Evolutionary conservation across 2,113 vertebrate genomes (phyloP).

Genomic region (Phodopus roborovskii): DNA sequence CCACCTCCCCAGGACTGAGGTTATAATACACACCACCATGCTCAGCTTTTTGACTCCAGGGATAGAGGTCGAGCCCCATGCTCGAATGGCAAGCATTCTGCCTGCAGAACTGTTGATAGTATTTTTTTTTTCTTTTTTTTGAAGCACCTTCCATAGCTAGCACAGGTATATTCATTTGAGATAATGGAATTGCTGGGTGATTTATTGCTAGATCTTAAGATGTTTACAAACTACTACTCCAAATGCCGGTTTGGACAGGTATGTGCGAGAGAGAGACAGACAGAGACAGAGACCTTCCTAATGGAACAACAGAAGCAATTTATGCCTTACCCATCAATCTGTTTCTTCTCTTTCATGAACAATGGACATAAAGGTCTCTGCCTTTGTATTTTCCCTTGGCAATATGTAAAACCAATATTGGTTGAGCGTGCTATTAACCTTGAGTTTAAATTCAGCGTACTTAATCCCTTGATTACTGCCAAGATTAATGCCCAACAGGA

Average conservation of each 20-base stretch:
- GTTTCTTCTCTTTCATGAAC: slow-evolving; percentile 72
- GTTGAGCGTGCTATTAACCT: slow-evolving; percentile 86
- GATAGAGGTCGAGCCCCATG: background rate
- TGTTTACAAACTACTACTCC: slow-evolving; percentile 61
- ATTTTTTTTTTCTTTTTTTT: no score
- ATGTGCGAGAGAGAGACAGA: background rate
- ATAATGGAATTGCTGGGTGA: slow-evolving; percentile 48
- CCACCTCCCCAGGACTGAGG: background rate
- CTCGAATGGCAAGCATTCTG: background rate
- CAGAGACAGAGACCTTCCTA: slow-evolving; percentile 4
- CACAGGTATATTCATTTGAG: background rate
- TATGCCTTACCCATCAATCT: slow-evolving; percentile 68
- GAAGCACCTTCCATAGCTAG: background rate
- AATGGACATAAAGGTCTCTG: slow-evolving; percentile 73
- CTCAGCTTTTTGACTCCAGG: background rate
- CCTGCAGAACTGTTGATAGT: background rate
- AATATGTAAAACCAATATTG: slow-evolving; percentile 87
- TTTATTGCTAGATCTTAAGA: slow-evolving; percentile 33
- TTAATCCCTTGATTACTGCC: slow-evolving; percentile 88
- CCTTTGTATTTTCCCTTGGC: slow-evolving; percentile 77
- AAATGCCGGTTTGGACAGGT: slow-evolving; percentile 44
- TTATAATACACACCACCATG: background rate
- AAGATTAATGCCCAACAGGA: slow-evolving; percentile 87
- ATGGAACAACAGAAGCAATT: slow-evolving; percentile 66
- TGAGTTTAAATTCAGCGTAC: slow-evolving; percentile 85